A percentile compares a stretch with the other conserved stretches of the same genome.
Conservation (phyloP, 1,140 invertebrate genomes). For the Dolichoris vasculosae region DNA sequence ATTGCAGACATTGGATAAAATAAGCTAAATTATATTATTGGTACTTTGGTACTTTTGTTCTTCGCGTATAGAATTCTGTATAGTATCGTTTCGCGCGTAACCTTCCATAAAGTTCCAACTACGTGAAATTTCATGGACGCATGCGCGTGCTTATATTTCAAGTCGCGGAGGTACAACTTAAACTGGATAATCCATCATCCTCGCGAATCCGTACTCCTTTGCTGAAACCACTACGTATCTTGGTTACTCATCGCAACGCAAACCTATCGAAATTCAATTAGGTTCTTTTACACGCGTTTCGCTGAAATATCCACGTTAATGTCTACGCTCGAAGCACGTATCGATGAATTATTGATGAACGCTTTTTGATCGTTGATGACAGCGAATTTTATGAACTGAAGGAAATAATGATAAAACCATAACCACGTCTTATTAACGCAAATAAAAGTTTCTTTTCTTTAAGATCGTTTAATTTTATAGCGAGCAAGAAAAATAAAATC, state of each 20-base stretch:
- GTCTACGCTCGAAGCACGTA: not conserved
- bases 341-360: slow-evolving; percentile 48
- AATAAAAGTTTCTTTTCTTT: not conserved
- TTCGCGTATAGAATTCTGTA: not conserved
- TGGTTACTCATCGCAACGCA: not conserved
- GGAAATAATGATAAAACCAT: slow-evolving; percentile 5
- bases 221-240: not conserved
- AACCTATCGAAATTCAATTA: slow-evolving; percentile 46
- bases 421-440: slow-evolving; percentile 24
- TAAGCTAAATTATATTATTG: not conserved
- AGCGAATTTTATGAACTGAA: not conserved
- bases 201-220: slow-evolving; percentile 8
- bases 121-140: not conserved
- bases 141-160: slow-evolving; percentile 7
- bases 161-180: slow-evolving; percentile 4
- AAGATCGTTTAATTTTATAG: not conserved
- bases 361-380: slow-evolving; percentile 31
- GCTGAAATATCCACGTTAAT: not conserved
- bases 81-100: not conserved
- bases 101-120: slow-evolving; percentile 7
- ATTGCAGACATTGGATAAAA: not conserved
- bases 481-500: not conserved
- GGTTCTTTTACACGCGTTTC: not conserved
- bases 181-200: slow-evolving; percentile 37
- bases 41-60: not conserved